Evolutionary conservation across 2,113 vertebrate genomes (phyloP).

Genomic region (Serilophus lunatus): DNA sequence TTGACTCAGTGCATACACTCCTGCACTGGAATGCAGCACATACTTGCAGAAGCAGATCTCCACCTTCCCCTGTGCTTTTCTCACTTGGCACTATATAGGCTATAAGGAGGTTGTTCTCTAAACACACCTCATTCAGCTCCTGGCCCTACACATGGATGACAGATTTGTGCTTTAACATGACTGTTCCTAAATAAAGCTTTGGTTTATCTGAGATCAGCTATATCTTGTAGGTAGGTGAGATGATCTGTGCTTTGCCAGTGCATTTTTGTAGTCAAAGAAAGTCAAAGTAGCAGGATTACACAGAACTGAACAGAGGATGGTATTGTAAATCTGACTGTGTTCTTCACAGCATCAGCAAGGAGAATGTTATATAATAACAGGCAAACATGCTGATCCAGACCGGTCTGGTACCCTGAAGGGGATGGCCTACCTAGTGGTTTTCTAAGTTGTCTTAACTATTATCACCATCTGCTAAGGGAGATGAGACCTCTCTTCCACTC

Average conservation of each 20-base stretch:
- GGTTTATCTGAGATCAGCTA: not conserved
- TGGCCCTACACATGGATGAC: fast-evolving
- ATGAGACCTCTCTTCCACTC: not conserved
- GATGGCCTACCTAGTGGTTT: not conserved
- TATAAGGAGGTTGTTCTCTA: not conserved
- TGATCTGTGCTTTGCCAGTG: not conserved
- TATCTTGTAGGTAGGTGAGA: not conserved
- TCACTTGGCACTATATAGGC: not conserved
- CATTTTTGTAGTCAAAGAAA: not conserved
- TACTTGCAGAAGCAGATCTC: not conserved
- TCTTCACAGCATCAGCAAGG: not conserved
- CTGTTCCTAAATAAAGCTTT: not conserved
- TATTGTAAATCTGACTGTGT: not conserved
- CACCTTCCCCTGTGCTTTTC: not conserved
- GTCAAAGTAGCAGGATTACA: not conserved
- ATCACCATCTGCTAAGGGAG: not conserved
- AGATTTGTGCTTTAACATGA: not conserved
- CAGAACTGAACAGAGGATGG: not conserved
- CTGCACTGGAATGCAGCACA: not conserved
- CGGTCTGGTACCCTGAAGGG: not conserved
- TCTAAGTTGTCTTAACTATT: not conserved
- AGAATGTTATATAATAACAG: fast-evolving
- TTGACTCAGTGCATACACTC: not conserved
- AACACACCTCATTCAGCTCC: not conserved
- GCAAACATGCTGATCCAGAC: not conserved